phyloP scores from a whole-genome alignment of 2,113 vertebrate genomes.

The Melanostigma gelatinosum region DNA sequence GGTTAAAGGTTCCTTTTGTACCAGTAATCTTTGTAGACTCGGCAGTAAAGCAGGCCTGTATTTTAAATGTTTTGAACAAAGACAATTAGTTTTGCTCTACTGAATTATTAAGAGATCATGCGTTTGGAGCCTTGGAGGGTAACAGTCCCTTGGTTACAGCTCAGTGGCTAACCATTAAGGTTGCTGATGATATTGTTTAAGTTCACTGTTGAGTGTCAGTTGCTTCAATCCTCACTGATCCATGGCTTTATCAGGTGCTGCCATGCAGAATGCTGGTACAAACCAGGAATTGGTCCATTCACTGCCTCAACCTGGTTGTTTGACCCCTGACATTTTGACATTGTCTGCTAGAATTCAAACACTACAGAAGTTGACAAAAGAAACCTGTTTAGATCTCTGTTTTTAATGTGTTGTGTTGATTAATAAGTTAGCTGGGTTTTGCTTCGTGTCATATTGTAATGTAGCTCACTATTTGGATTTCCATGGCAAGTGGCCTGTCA shows the following conservation, averaged over 20 bases:
- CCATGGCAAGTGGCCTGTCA: background rate
- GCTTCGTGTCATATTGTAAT: background rate
- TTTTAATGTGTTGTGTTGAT: background rate
- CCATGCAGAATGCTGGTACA: conserved; percentile 64
- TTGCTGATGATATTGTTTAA: conserved; percentile 58
- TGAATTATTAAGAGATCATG: conserved; percentile 4
- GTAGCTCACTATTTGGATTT: background rate
- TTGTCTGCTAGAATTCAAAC: conserved; percentile 30
- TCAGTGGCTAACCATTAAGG: conserved; percentile 44
- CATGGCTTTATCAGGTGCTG: conserved; percentile 64
- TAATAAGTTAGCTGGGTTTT: background rate
- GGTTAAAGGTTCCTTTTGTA: background rate
- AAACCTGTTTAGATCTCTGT: background rate
- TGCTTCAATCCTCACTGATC: conserved; percentile 71
- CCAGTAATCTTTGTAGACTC: background rate
- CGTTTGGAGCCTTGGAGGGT: conserved; percentile 4
- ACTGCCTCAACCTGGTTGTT: conserved; percentile 44
- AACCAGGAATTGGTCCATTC: conserved; percentile 53
- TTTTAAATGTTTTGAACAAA: conserved; percentile 9
- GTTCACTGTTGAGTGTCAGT: conserved; percentile 61
- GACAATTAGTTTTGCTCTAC: conserved; percentile 18
- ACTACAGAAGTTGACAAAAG: background rate
- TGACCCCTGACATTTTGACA: conserved; percentile 64
- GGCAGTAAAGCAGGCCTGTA: background rate
- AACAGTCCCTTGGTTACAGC: conserved; percentile 33